phyloP scores from a whole-genome alignment of 2,797 vertebrate genomes.

The Otolemur crassicaudatus region DNA sequence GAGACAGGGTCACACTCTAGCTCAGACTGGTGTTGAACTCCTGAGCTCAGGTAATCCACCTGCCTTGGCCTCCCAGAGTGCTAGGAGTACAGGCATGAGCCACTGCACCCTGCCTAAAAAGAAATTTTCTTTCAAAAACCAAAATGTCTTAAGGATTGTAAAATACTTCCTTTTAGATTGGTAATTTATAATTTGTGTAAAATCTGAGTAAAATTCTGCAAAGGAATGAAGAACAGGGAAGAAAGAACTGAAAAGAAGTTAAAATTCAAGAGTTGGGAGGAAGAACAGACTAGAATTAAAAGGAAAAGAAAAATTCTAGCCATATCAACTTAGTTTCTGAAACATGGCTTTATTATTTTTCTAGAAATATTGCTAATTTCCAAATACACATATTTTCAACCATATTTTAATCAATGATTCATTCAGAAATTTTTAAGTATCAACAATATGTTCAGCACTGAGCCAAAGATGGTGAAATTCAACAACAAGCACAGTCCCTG shows the following conservation, averaged over 20 bases:
- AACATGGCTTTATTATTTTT: slow-evolving; percentile 40
- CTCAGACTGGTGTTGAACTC: no score
- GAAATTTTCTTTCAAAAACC: not conserved
- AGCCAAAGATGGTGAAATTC: slow-evolving; percentile 30
- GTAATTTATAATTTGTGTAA: not conserved
- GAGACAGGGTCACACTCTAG: no score
- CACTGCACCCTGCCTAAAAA: not conserved
- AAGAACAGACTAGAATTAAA: not conserved
- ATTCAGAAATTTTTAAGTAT: slow-evolving; percentile 40
- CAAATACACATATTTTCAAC: slow-evolving; percentile 3
- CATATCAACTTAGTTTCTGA: slow-evolving; percentile 8
- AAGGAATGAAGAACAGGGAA: not conserved
- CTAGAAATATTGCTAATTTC: slow-evolving; percentile 19
- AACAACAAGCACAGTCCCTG: not conserved
- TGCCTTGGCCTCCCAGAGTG: no score
- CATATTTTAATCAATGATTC: slow-evolving; percentile 1
- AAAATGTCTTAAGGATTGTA: not conserved
- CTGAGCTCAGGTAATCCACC: no score
- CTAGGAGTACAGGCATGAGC: not conserved
- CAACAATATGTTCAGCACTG: not conserved
- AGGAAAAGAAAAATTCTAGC: not conserved
- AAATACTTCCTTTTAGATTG: slow-evolving; percentile 2
- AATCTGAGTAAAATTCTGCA: not conserved
- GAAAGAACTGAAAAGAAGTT: slow-evolving; percentile 5
- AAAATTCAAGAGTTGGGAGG: not conserved